Evolutionary conservation across 1,140 invertebrate genomes (phyloP), one percentile per base, ranked within the genome.

Genomic region (Anagrus nilaparvatae): DNA sequence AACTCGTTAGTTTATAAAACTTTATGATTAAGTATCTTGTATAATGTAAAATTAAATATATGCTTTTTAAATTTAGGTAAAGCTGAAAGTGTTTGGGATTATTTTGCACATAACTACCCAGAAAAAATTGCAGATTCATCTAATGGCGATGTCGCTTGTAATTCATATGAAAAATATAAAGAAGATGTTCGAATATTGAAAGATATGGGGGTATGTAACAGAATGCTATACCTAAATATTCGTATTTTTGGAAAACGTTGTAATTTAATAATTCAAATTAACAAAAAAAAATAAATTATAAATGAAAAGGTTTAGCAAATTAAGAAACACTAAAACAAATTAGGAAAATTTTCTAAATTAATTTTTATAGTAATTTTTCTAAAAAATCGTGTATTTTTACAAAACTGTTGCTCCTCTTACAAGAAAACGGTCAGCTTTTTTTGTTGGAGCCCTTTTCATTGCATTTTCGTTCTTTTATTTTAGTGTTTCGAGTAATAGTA

Each of bases 81-180:
- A 63, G 60, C 65, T 10, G 70, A 72, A 53, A 74, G 61, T 50
- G 72, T 73, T 31, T 77, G 74, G 74, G 75, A 78, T 51, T 47
- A 54, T 5, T 67, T 65, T 40, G 70, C 69, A 0, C 75, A 77
- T 35, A 37, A 56, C 10, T 51, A 67, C 31, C 65, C 71, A 1
- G 61, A 70, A 27, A 49, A 47, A 9, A 69, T 77, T 6, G 40
- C 24, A 1, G 64, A 71, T 36, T 24, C 47, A 12, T 57, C 52
- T 25, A 75, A 58, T 39, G 70, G 65, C 5, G 70, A 75, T 48
- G 43, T 70, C 5, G 71, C 70, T 12, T 66, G 70, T 39, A 64
- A 74, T 50, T 74, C 70, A 4, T 75, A 74, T 49, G 55, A 72
- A 40, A 59, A 59, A 21, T 73, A 68, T 54, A 47, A 59, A 25